Base-by-base conservation (phyloP, 2,797 vertebrate species). In the Orestias chungarensis region DNA sequence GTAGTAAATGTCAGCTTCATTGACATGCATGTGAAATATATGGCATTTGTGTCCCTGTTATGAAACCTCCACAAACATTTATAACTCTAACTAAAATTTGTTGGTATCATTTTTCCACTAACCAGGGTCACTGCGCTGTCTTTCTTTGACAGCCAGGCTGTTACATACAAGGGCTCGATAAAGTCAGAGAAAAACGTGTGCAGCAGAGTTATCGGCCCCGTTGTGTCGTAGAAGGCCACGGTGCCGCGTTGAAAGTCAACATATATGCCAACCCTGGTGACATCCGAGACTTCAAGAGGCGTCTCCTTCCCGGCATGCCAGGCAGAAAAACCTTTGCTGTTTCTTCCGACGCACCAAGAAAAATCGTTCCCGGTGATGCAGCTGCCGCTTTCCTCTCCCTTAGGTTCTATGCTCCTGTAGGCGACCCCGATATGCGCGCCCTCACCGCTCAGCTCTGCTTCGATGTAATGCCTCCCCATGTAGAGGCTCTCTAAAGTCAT, bases 71-170 rank as follows among this genome's bases (percentile, higher is more conserved):
- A 74, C 78, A 69, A 79, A 85, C 14, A 74, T 75, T 66, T 73
- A 78, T 7, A 17, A 42, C 12, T 42, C 23, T n/a, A 35, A 35
- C 40, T 20, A 40, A 40, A 61, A 40, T 40, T 4, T 40, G 9
- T 23, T 12, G 33, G 12, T 12, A 25, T 89, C n/a, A 83, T 68
- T 80, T 75, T n/a, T 40, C 15, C 35, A 65, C 76, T 49, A 42
- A 78, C 54, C 46, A 91, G 79, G 78, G 23, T 64, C 46, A 94
- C 80, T 0, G 69, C 25, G 12, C 90, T 94, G 66, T 95, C 94
- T 78, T 94, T 95, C 82, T 94, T 95, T 42, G 94, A 94, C 69
- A 96, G 88, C 94, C 94, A 95, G 66, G 93, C 92, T 10, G 85
- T 78, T 0, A 91, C 71, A 62, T 93, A 94, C 23, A 95, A 76